These are phyloP conservation scores for Sebastes hubbsi DNA, from an alignment of 2,797 vertebrate species.

Conservation along the genomic window DNA sequence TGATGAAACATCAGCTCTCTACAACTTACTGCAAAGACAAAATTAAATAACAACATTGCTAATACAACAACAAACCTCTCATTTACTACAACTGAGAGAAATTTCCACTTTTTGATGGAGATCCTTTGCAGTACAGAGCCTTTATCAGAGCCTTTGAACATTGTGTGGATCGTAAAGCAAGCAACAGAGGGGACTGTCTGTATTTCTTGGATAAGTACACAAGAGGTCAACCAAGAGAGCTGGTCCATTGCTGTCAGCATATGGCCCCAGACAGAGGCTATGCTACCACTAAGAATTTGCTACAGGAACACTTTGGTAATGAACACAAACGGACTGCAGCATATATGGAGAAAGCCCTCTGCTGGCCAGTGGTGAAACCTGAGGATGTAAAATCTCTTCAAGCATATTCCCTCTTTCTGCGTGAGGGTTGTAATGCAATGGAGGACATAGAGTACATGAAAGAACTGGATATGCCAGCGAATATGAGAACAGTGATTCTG, in stretches of 20 bases:
- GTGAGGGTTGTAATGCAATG: slow-evolving; percentile 7
- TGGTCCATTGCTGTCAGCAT: neutral
- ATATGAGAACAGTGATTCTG: neutral
- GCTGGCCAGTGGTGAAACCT: slow-evolving; percentile 3
- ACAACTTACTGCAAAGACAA: slow-evolving; percentile 2
- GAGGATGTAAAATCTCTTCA: neutral
- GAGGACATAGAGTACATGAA: neutral
- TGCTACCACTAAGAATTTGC: neutral
- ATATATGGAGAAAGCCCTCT: slow-evolving; percentile 13
- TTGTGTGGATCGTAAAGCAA: slow-evolving; percentile 13
- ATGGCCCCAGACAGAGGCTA: slow-evolving; percentile 21
- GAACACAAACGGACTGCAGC: slow-evolving; percentile 15
- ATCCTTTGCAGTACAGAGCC: slow-evolving; percentile 17
- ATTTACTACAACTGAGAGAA: slow-evolving; percentile 21
- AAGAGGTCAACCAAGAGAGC: neutral
- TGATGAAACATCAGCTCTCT: neutral
- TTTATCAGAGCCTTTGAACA: slow-evolving; percentile 33
- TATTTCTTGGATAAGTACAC: neutral
- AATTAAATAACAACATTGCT: slow-evolving; percentile 25
- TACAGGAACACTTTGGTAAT: neutral
- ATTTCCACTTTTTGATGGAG: slow-evolving; percentile 23
- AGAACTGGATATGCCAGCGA: neutral
- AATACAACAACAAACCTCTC: slow-evolving; percentile 12
- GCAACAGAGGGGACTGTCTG: slow-evolving; percentile 1
- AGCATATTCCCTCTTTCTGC: neutral